Percentiles rank a stretch among this genome's conserved stretches.
Conservation (phyloP, 2,888 invertebrate species). For the Ectobius pallidus region DNA sequence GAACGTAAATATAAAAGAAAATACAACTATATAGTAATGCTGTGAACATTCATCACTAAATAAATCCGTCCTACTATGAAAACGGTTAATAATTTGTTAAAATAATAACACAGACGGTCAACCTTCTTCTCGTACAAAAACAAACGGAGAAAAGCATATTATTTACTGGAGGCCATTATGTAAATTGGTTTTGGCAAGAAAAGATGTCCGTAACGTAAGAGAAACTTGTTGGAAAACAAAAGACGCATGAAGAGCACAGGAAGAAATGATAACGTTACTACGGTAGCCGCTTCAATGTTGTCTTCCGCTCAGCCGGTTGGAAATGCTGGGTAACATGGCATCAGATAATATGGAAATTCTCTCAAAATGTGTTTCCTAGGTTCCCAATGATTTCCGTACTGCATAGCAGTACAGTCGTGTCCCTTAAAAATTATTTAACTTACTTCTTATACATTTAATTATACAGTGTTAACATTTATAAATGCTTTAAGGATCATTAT, state of each 20-base stretch:
- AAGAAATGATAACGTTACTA: background rate
- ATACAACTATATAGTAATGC: too few species aligned
- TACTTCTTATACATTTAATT: background rate
- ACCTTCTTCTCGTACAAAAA: too few species aligned
- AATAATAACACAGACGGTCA: too few species aligned
- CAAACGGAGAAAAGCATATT: background rate
- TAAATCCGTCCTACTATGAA: too few species aligned
- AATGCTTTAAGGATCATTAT: too few species aligned
- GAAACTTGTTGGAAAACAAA: background rate
- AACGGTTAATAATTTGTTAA: too few species aligned
- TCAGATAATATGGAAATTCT: constrained; percentile 20
- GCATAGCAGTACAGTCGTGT: background rate
- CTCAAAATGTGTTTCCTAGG: constrained; percentile 8
- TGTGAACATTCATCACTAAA: too few species aligned
- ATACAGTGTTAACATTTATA: background rate
- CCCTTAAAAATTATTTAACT: background rate
- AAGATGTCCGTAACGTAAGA: background rate
- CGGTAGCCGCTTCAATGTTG: background rate
- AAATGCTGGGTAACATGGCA: background rate
- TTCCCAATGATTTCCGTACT: background rate
- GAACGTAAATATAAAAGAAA: too few species aligned
- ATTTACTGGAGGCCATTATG: background rate
- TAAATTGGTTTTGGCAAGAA: constrained; percentile 1
- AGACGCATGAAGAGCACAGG: constrained; percentile 8
- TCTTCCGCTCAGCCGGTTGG: background rate